Percentiles rank a stretch among this genome's conserved stretches.
Evolutionary conservation across 2,797 vertebrate species (phyloP).

Genomic region (Arrhamphus sclerolepis): DNA sequence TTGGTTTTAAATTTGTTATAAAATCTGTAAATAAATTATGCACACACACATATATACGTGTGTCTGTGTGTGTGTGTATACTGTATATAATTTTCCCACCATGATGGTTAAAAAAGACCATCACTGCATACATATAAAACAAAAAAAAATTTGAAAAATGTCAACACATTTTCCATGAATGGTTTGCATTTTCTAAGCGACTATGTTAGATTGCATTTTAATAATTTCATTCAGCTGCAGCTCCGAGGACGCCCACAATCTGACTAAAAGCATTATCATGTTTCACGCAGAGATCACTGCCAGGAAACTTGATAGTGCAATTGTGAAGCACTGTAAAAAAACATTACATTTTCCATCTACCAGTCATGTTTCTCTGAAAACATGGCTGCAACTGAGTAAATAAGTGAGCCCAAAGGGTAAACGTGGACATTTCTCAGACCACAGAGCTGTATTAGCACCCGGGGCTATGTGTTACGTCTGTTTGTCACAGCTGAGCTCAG

Average conservation of each 20-base stretch:
- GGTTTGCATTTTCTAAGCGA: constrained; percentile 37
- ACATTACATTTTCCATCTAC: constrained; percentile 31
- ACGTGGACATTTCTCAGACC: constrained; percentile 45
- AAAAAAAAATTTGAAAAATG: constrained; percentile 8
- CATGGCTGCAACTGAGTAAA: constrained; percentile 37
- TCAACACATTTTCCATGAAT: constrained; percentile 33
- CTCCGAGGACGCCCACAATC: constrained; percentile 20
- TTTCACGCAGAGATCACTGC: constrained; percentile 35
- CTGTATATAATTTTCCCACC: constrained; percentile 3
- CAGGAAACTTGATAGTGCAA: constrained; percentile 37
- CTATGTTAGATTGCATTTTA: constrained; percentile 44
- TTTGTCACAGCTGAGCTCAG: constrained; percentile 59
- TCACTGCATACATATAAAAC: not conserved
- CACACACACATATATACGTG: too few species aligned
- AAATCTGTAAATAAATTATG: constrained; percentile 13
- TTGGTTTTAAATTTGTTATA: constrained; percentile 19
- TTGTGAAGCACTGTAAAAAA: constrained; percentile 41
- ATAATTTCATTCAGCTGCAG: constrained; percentile 39
- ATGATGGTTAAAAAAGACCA: constrained; percentile 13
- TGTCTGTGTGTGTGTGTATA: too few species aligned
- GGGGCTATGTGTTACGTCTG: constrained; percentile 57
- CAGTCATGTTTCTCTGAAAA: constrained; percentile 43
- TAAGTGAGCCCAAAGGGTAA: constrained; percentile 49
- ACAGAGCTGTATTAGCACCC: constrained; percentile 46
- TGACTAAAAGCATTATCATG: constrained; percentile 58